Conservation (phyloP, 1,140 invertebrate genomes). For the Aethina tumida region DNA sequence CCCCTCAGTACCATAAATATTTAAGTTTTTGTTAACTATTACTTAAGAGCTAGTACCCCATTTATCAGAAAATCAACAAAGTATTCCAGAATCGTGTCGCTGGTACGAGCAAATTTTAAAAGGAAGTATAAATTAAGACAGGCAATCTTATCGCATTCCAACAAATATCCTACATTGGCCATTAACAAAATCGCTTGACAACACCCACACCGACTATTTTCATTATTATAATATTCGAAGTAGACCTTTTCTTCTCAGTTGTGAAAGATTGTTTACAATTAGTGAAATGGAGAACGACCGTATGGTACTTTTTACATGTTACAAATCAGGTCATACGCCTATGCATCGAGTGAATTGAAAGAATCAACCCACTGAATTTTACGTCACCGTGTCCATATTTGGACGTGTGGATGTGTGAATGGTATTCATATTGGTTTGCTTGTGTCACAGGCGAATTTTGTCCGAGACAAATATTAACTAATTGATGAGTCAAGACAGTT, state of each 20-base stretch:
- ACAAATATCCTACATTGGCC: too few species aligned
- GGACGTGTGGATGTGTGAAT: too few species aligned
- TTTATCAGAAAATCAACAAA: too few species aligned
- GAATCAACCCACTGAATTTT: conserved; percentile 4
- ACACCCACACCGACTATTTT: not conserved
- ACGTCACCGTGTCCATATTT: conserved; percentile 7
- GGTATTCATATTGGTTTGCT: too few species aligned
- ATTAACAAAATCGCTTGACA: conserved; percentile 3
- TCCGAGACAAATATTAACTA: conserved; percentile 1
- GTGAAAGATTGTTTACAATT: not conserved
- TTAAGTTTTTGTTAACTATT: too few species aligned
- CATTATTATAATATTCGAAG: not conserved
- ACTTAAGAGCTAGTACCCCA: too few species aligned
- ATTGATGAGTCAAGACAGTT: conserved; percentile 1
- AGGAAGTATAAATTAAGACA: too few species aligned
- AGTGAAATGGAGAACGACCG: conserved; percentile 2
- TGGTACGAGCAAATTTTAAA: too few species aligned
- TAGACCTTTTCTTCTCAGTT: not conserved
- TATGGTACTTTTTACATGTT: conserved; percentile 6
- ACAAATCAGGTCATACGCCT: conserved; percentile 8
- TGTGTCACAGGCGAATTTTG: conserved; percentile 1
- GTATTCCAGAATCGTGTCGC: too few species aligned
- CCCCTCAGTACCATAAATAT: too few species aligned
- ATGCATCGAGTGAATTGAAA: conserved; percentile 3
- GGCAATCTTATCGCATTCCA: too few species aligned